phyloP scores from a whole-genome alignment of 1,140 invertebrate species.

The Choristoneura fumiferana region DNA sequence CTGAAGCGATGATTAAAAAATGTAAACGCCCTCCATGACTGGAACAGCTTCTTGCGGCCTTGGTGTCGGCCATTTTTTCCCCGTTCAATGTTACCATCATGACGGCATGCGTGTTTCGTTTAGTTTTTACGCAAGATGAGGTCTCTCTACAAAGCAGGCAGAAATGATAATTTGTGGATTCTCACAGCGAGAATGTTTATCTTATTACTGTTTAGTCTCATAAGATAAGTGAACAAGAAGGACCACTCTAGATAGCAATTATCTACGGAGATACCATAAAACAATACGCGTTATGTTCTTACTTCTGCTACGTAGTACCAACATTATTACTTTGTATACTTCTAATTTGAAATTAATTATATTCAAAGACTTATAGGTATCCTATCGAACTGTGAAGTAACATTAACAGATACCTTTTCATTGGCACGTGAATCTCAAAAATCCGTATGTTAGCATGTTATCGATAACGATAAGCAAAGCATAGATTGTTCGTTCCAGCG shows the following conservation, averaged over 20 bases:
- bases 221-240: neutral
- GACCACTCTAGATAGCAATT: constrained; percentile 10
- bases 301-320: neutral
- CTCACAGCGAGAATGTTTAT: neutral
- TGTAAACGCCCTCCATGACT: constrained; percentile 74
- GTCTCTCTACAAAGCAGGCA: neutral
- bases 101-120: constrained; percentile 47
- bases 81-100: constrained; percentile 74
- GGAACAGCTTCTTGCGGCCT: constrained; percentile 75
- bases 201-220: constrained; percentile 13
- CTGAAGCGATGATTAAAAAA: constrained; percentile 64
- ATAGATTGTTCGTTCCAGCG: constrained; percentile 19
- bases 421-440: neutral
- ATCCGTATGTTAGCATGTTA: constrained; percentile 1
- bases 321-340: no score
- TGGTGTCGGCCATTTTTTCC: constrained; percentile 70
- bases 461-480: constrained; percentile 13
- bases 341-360: no score
- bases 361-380: no score
- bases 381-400: no score
- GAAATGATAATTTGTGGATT: constrained; percentile 12
- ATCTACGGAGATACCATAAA: constrained; percentile 2
- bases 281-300: neutral
- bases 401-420: neutral
- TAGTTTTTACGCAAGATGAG: constrained; percentile 11